Percentiles rank a stretch among this genome's conserved stretches.
Conservation (phyloP, 2,113 vertebrate genomes). For the Leucopsar rothschildi region DNA sequence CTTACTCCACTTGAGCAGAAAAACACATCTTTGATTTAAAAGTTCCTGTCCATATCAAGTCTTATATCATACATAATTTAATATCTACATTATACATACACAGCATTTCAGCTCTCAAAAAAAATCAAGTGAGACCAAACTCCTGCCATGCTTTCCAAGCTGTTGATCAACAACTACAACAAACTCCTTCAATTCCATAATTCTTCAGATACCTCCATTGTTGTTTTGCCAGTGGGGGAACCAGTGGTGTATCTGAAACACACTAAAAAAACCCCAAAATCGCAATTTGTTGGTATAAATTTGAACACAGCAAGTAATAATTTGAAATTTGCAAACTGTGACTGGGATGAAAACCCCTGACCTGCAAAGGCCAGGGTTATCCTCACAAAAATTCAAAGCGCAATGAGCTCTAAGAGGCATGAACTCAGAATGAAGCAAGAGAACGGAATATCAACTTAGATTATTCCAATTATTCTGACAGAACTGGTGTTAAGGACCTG, state of each 20-base stretch:
- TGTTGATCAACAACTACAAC: not conserved
- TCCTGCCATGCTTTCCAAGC: not conserved
- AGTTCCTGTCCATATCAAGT: not conserved
- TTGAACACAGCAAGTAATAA: not conserved
- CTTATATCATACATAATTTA: not conserved
- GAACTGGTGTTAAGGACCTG: not conserved
- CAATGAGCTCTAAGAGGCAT: not conserved
- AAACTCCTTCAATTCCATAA: not conserved
- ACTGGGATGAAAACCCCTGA: not conserved
- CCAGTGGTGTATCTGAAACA: not conserved
- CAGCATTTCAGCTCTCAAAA: not conserved
- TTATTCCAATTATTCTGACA: not conserved
- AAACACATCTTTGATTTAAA: not conserved
- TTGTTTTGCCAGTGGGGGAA: not conserved
- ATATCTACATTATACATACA: not conserved
- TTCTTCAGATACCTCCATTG: not conserved
- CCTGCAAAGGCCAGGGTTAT: not conserved
- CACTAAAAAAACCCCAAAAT: rapidly evolving
- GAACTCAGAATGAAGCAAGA: not conserved
- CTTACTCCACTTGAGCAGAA: not conserved
- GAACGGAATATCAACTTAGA: not conserved
- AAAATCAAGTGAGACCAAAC: not conserved
- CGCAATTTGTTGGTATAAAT: not conserved
- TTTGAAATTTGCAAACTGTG: not conserved
- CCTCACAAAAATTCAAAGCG: not conserved